phyloP scores from a whole-genome alignment of 2,113 vertebrate genomes.

The Coracopsis vasa region DNA sequence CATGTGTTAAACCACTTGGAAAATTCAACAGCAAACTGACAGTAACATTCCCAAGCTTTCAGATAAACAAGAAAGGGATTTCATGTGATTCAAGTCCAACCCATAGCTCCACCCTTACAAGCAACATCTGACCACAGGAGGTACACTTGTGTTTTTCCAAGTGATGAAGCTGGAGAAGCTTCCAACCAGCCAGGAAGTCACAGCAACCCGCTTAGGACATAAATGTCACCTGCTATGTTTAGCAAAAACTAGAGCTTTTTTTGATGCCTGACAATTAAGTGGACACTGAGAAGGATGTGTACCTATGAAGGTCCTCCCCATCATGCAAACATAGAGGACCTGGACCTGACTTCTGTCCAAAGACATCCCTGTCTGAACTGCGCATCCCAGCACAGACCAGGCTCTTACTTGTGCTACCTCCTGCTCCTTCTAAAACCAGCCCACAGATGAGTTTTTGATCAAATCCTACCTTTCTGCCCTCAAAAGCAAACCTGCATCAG shows the following conservation, averaged over 20 bases:
- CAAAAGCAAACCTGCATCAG: neutral
- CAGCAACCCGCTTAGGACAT: accelerated
- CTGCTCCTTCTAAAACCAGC: neutral
- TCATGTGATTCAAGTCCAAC: neutral
- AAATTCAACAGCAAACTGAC: neutral
- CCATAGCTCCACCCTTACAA: accelerated
- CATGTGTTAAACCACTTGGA: neutral
- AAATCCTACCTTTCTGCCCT: neutral
- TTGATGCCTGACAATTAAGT: neutral
- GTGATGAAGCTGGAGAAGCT: constrained; percentile 23
- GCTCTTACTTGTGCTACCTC: neutral
- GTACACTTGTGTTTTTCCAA: neutral
- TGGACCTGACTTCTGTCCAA: neutral
- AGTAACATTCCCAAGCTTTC: accelerated
- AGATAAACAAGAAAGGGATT: neutral
- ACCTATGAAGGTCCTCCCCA: neutral
- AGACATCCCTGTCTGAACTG: neutral
- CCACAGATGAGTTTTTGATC: neutral
- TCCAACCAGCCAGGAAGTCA: neutral
- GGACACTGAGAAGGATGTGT: accelerated
- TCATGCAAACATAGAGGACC: accelerated
- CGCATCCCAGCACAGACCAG: neutral
- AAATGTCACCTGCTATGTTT: neutral
- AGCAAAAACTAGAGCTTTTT: neutral
- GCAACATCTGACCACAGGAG: neutral